phyloP scores from a whole-genome alignment of 2,797 vertebrate species.

The Ctenosaura bakeri region DNA sequence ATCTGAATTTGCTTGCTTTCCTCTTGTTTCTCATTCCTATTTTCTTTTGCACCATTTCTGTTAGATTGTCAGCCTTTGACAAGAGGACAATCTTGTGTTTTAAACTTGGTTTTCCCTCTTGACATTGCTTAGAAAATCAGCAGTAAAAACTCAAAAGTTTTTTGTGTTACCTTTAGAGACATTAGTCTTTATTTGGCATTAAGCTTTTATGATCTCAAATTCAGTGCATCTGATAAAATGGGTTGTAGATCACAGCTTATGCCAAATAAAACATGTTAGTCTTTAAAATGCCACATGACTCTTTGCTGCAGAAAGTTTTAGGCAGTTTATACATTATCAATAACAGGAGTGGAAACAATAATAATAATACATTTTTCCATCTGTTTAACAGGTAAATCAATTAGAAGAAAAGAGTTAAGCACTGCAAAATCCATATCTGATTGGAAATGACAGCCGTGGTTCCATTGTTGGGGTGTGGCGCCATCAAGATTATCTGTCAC shows the following conservation, averaged over 20 bases:
- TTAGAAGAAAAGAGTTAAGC: constrained; percentile 51
- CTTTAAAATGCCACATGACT: too few species aligned
- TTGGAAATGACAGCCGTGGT: constrained; percentile 41
- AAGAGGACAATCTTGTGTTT: neutral
- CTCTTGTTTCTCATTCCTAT: neutral
- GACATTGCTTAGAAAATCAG: neutral
- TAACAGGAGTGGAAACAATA: neutral
- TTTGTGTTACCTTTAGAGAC: too few species aligned
- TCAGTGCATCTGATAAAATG: too few species aligned
- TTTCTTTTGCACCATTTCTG: neutral
- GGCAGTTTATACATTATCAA: neutral
- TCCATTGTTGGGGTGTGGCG: neutral
- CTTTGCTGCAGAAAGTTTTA: too few species aligned
- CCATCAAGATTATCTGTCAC: neutral
- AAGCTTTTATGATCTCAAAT: too few species aligned
- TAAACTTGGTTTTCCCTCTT: neutral
- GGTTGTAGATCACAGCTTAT: too few species aligned
- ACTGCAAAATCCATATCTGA: constrained; percentile 25
- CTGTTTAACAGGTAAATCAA: constrained; percentile 58
- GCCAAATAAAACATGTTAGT: too few species aligned
- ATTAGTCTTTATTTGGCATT: too few species aligned
- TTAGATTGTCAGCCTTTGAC: neutral
- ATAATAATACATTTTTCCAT: constrained; percentile 42
- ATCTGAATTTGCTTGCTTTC: neutral
- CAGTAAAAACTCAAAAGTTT: too few species aligned